A percentile compares a stretch with the other conserved stretches of the same genome.
phyloP scores from a whole-genome alignment of 2,113 vertebrate genomes.

The Rhynchomys soricoides region DNA sequence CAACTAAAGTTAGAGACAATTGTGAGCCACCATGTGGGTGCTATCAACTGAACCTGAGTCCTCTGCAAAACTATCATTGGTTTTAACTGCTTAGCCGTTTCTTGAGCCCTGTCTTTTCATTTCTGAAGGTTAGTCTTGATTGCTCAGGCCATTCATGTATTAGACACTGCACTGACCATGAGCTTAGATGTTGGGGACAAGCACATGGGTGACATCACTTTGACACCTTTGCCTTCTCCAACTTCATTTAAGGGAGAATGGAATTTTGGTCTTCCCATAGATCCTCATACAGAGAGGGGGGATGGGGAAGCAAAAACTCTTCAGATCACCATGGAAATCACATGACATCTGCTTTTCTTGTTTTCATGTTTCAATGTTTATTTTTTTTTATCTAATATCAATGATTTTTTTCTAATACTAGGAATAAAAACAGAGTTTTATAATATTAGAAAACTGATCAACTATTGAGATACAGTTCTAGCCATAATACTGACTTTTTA shows the following conservation, averaged over 20 bases:
- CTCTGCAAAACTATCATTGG: not conserved
- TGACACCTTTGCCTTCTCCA: not conserved
- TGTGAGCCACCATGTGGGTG: not conserved
- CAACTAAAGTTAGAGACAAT: not conserved
- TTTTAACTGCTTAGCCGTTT: no score
- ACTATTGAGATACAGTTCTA: not conserved
- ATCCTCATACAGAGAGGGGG: not conserved
- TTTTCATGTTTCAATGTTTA: not conserved
- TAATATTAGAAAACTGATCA: no score
- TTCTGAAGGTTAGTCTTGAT: not conserved
- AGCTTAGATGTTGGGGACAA: not conserved
- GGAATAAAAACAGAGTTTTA: no score
- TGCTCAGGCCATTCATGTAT: not conserved
- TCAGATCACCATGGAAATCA: no score
- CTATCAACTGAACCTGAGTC: not conserved
- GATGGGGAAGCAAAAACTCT: not conserved
- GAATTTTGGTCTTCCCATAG: not conserved
- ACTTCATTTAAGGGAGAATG: not conserved
- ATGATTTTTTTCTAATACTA: not conserved
- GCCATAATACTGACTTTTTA: rapidly evolving
- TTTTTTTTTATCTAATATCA: not conserved
- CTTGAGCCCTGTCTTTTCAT: not conserved
- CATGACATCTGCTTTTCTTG: not conserved
- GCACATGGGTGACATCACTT: no score
- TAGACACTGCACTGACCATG: not conserved